Evolutionary conservation across 2,797 vertebrate genomes (phyloP).

Genomic region (Syndactyla subalaris): DNA sequence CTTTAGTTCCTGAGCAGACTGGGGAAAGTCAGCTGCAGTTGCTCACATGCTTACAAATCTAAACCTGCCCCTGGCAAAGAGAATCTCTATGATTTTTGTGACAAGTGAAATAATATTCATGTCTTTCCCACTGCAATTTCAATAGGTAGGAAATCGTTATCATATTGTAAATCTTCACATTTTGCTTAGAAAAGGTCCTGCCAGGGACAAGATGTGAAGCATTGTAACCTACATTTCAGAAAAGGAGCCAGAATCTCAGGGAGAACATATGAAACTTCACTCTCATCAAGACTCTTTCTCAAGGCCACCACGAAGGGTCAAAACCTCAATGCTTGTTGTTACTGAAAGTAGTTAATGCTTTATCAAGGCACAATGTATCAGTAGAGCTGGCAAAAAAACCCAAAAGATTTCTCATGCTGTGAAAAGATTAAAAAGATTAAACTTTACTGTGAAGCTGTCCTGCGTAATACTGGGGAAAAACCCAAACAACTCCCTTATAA

Average conservation of each 20-base stretch:
- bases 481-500: neutral
- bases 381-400: neutral
- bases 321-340: neutral
- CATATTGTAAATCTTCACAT: neutral
- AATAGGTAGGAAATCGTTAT: neutral
- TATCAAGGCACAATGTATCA: neutral
- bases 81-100: neutral
- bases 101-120: slow-evolving; percentile 18
- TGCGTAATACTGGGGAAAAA: neutral
- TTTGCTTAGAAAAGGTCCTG: slow-evolving; percentile 14
- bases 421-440: neutral
- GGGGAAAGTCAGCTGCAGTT: neutral
- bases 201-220: neutral
- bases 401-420: neutral
- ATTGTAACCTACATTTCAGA: neutral
- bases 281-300: neutral
- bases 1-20: neutral
- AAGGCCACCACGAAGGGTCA: neutral
- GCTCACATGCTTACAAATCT: neutral
- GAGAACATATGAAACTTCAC: neutral
- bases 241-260: neutral
- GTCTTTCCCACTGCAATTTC: neutral
- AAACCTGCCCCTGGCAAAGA: neutral
- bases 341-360: neutral
- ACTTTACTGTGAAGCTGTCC: neutral